Base-by-base conservation (phyloP, 2,888 invertebrate genomes). In the Tenthredo mesomela region DNA sequence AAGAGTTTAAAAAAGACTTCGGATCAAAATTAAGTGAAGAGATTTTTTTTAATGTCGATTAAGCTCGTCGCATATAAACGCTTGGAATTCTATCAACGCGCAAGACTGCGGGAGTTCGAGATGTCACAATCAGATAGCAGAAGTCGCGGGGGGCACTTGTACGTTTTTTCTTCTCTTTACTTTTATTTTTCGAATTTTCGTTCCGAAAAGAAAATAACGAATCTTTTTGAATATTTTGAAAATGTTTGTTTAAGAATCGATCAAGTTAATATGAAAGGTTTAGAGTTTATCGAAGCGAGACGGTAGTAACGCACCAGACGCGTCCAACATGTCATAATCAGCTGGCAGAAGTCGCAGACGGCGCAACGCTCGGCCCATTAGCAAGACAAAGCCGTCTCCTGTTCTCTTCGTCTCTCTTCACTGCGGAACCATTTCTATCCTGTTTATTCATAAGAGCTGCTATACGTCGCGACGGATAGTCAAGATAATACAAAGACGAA, bases 251-350 rank as follows among this genome's bases (percentile, higher is more conserved):
- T 1, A 3, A 43, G 43, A 29, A 73, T 73, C 73, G 73, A 84
- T 43, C 47, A 58, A 73, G 75, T 37, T 70, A n/a, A 70, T 83
- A 50, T n/a, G 47, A 33, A 67, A 21, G 47, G 29, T 10, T 21
- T 10, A 83, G n/a, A 43, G 71, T 43, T 73, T 15, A 12, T 73
- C 71, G 71, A 73, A 10, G 71, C 71, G 47, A 40, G 58, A 15
- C 73, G 21, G 33, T 21, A 12, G 58, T 21, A 12, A 87, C 85
- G 88, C 91, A 91, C 89, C 91, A 91, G 89, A 90, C 91, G 89
- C 90, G 89, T 89, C 89, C 90, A 90, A 92, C 92, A 90, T 92
- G 92, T 92, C 92, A 93, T 92, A 93, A 93, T 93, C 92, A 92
- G 92, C 92, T 92, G 92, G 90, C 92, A 91, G 92, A 91, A 92